Evolutionary conservation across 2,113 vertebrate species (phyloP).

Genomic region (Gymnogyps californianus): DNA sequence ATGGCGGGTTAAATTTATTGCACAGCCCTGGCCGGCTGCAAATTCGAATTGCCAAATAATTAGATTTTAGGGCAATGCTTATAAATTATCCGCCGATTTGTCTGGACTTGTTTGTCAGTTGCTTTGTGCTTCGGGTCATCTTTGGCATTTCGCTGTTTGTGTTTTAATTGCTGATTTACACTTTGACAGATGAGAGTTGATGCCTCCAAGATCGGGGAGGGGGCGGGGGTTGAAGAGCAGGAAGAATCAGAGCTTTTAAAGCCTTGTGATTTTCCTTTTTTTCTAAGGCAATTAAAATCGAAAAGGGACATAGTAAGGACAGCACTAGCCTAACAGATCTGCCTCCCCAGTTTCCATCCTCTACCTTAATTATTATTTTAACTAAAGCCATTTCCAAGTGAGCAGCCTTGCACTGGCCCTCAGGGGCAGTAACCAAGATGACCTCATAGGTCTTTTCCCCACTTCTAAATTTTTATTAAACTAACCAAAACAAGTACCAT

Average conservation of each 20-base stretch:
- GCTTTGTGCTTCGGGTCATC: conserved; percentile 91
- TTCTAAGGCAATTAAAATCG: conserved; percentile 73
- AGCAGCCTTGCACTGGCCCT: conserved; percentile 23
- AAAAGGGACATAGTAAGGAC: conserved; percentile 64
- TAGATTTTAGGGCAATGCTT: conserved; percentile 93
- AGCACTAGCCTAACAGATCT: conserved; percentile 37
- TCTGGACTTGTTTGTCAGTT: conserved; percentile 93
- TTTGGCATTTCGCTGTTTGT: conserved; percentile 91
- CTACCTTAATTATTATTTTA: conserved; percentile 67
- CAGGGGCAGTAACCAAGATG: conserved; percentile 19
- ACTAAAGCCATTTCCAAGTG: conserved; percentile 55
- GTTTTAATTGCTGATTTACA: conserved; percentile 93
- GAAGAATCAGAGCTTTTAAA: conserved; percentile 64
- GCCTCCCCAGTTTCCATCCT: background rate
- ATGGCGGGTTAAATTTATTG: conserved; percentile 92
- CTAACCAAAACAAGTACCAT: conserved; percentile 7
- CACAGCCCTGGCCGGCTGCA: conserved; percentile 85
- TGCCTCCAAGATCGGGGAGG: conserved; percentile 76
- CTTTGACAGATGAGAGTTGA: conserved; percentile 92
- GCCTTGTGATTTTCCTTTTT: conserved; percentile 68
- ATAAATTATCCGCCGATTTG: conserved; percentile 93
- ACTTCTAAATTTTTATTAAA: conserved; percentile 26
- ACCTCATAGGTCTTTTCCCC: conserved; percentile 26
- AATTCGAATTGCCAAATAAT: conserved; percentile 96
- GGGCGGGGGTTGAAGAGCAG: conserved; percentile 37